Conservation (phyloP, 2,888 invertebrate species). For the Hirtodrosophila trivittata region DNA sequence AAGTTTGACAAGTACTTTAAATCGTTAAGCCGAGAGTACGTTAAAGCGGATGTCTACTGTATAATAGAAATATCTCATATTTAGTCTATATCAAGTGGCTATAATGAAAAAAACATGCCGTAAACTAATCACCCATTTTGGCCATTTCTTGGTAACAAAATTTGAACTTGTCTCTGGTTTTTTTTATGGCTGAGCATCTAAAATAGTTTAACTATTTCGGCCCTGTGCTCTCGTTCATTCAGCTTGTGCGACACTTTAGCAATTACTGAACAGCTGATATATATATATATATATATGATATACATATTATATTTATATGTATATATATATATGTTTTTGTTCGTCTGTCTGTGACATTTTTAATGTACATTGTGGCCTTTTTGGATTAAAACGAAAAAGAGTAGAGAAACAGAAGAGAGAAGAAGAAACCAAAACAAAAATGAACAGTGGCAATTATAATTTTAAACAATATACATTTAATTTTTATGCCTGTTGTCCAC, state of each 20-base stretch:
- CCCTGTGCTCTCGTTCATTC: slow-evolving; percentile 18
- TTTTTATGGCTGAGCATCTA: slow-evolving; percentile 24
- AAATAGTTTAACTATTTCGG: slow-evolving; percentile 35
- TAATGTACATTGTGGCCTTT: slow-evolving; percentile 72
- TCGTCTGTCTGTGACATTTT: slow-evolving; percentile 41
- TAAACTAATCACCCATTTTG: too few species aligned
- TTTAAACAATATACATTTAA: slow-evolving; percentile 66
- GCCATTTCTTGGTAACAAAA: slow-evolving; percentile 38
- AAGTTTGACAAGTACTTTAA: too few species aligned
- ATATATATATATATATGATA: slow-evolving; percentile 8
- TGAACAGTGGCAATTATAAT: slow-evolving; percentile 64
- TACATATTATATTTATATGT: slow-evolving; percentile 12
- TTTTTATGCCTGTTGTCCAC: slow-evolving; percentile 52
- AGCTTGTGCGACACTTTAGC: slow-evolving; percentile 19
- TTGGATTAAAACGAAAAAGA: slow-evolving; percentile 32
- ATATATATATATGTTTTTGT: neutral
- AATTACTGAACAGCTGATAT: slow-evolving; percentile 16
- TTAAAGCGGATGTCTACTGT: too few species aligned
- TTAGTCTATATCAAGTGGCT: too few species aligned
- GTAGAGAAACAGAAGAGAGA: neutral
- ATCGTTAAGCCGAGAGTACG: too few species aligned
- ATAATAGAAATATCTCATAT: too few species aligned
- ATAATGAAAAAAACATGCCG: too few species aligned
- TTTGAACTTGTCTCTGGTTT: slow-evolving; percentile 58
- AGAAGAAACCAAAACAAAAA: neutral